Base-by-base conservation (phyloP, 2,888 invertebrate species). In the Drosophila siamana region DNA sequence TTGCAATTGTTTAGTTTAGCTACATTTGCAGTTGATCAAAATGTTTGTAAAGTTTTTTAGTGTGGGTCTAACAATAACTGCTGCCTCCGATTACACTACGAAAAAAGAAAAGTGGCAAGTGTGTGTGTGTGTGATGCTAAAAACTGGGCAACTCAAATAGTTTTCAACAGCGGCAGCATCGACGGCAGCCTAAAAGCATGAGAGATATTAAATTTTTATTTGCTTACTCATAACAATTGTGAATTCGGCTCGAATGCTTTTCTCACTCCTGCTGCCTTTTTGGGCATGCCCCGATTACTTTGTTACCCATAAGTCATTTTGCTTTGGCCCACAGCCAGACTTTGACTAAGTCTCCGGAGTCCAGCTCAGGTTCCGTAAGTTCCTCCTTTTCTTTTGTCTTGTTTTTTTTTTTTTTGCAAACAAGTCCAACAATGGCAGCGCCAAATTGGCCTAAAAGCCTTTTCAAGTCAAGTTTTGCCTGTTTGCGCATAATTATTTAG, bases 391-490 rank as follows among this genome's bases (percentile, higher is more conserved):
- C 3, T 8, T 28, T 3, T 28, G 8, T 28, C 8, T 28, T 28
- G 3, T 8, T 28, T 3, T 28, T 28, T 28, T 28, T 9, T 33
- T 33, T 74, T 76, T 69, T 47, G 79, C 83, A 83, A 83, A 83
- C 86, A 83, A 82, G 83, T 70, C 80, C 64, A 83, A 86, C 82
- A 81, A 86, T 76, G 80, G 74, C 75, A 78, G 84, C 85, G 87
- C 86, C 89, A 89, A 89, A 85, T 89, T 88, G 85, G 68, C 84
- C 67, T 89, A 89, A 89, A 89, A 89, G 89, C 89, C 81, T 89
- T 89, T 89, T 81, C 74, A 67, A 88, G 88, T 89, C 69, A 80
- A 88, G 78, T 84, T 88, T 87, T 71, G 70, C 73, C 70, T 84
- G 81, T 84, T 85, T 86, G 84, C 78, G 85, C 78, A 86, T 86